A percentile compares a stretch with the other conserved stretches of the same genome.
These are phyloP conservation scores for Melopsittacus undulatus DNA, from an alignment of 2,797 vertebrate species.

Conservation along the genomic window DNA sequence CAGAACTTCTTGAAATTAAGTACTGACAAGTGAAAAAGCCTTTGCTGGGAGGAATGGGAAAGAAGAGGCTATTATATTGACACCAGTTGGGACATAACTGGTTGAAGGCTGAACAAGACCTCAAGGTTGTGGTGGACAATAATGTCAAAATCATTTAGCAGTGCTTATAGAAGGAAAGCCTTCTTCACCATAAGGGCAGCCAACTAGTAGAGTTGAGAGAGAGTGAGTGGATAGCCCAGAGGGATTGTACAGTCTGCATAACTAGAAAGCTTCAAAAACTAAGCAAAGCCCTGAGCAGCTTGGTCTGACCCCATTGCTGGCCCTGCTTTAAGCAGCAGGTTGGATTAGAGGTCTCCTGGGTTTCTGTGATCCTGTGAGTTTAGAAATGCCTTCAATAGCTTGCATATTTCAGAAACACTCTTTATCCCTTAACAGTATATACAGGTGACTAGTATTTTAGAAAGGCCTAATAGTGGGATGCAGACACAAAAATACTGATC, in stretches of 20 bases:
- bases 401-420: not conserved
- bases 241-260: not conserved
- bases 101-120: not conserved
- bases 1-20: not conserved
- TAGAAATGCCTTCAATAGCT: not conserved
- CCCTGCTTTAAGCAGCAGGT: not conserved
- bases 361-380: not conserved
- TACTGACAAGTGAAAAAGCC: not conserved
- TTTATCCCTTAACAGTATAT: not conserved
- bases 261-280: not conserved
- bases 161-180: not conserved
- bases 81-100: not conserved
- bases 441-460: not conserved
- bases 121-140: not conserved
- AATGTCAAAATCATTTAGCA: not conserved
- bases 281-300: not conserved
- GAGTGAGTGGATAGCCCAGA: not conserved
- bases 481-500: not conserved
- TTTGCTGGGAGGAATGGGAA: not conserved
- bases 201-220: not conserved
- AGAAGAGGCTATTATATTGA: not conserved
- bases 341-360: not conserved
- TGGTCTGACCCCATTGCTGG: not conserved
- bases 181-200: not conserved
- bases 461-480: not conserved